These are phyloP conservation scores for Labeo catla DNA, from an alignment of 2,113 vertebrate species.

Conservation along the genomic window DNA sequence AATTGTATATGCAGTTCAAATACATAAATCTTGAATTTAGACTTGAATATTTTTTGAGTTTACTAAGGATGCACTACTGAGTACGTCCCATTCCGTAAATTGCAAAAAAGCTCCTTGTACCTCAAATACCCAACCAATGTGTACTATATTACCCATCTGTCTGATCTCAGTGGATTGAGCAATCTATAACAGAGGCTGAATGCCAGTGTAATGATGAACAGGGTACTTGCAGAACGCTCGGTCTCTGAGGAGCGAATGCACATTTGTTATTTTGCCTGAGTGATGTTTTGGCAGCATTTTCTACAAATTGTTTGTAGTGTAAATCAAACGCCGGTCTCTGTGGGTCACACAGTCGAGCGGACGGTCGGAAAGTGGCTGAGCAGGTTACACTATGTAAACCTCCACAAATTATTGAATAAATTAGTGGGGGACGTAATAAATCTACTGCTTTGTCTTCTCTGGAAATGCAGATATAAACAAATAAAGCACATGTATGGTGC, in stretches of 20 bases:
- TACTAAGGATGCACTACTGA: background rate
- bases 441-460: background rate
- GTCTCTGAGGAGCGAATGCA: background rate
- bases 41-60: background rate
- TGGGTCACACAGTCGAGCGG: background rate
- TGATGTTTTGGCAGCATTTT: constrained; percentile 38
- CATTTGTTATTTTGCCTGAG: constrained; percentile 42
- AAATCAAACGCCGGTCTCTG: constrained; percentile 16
- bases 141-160: constrained; percentile 29
- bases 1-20: too few species aligned
- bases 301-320: background rate
- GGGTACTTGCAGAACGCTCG: background rate
- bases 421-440: background rate
- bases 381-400: background rate
- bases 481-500: background rate
- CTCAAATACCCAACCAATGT: background rate
- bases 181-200: constrained; percentile 24
- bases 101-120: background rate
- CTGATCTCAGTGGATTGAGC: constrained; percentile 17
- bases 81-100: background rate
- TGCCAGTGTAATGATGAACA: constrained; percentile 23
- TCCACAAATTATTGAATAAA: background rate
- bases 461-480: constrained; percentile 1
- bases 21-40: background rate
- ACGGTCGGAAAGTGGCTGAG: background rate